Conservation (phyloP, 1,140 invertebrate species). For the Pogonomyrmex californicus region DNA sequence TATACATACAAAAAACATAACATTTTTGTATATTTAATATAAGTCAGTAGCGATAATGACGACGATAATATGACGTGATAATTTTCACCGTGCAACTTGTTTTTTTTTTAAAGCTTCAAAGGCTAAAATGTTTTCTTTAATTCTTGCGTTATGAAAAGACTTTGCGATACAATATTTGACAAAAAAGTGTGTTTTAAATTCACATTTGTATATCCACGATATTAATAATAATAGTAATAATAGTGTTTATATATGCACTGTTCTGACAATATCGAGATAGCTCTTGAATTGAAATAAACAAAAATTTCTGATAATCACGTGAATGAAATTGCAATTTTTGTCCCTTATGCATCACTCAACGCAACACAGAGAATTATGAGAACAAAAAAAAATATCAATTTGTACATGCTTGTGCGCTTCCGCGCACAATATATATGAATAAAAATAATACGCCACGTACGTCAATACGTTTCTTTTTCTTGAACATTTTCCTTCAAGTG, state of each 20-base stretch:
- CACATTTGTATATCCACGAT: background rate
- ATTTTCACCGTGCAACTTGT: background rate
- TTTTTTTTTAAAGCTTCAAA: background rate
- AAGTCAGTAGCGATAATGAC: background rate
- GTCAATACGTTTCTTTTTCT: background rate
- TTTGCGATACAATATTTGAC: background rate
- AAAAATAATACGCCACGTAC: background rate
- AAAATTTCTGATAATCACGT: background rate
- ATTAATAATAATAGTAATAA: background rate
- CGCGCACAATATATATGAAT: too few species aligned
- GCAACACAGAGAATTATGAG: background rate
- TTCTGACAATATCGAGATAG: background rate
- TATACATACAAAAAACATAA: background rate
- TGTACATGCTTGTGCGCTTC: background rate
- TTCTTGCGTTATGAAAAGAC: background rate
- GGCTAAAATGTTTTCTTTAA: background rate
- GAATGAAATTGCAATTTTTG: constrained; percentile 3
- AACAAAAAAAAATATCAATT: constrained; percentile 7
- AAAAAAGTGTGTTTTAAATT: background rate
- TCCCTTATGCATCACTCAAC: background rate
- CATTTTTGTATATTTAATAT: constrained; percentile 11
- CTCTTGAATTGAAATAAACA: background rate
- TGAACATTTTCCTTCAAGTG: background rate
- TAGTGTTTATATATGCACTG: background rate
- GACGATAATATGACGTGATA: background rate